Percentiles rank a stretch among this genome's conserved stretches.
phyloP scores from a whole-genome alignment of 2,113 vertebrate species.

The Albula glossodonta region DNA sequence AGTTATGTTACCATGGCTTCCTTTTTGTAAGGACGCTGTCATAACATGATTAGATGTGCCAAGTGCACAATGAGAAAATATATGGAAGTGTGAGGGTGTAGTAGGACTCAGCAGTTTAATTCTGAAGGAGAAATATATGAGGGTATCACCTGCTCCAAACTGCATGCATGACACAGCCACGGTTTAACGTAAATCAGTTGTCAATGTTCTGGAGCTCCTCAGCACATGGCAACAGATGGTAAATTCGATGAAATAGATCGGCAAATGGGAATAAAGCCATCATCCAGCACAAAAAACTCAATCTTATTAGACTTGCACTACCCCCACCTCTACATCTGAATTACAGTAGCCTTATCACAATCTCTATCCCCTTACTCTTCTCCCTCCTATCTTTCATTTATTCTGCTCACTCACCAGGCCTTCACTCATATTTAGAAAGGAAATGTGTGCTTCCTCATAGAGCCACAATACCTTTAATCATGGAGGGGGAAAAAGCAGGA shows the following conservation, averaged over 20 bases:
- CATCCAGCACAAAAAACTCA: slow-evolving; percentile 46
- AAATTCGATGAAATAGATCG: slow-evolving; percentile 34
- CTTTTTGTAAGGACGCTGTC: no score
- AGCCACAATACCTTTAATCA: no score
- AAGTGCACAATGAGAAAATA: no score
- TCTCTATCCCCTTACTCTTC: background rate
- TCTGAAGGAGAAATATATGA: no score
- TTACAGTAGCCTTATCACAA: no score
- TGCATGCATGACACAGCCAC: background rate
- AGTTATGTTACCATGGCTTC: no score
- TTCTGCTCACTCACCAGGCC: slow-evolving; percentile 16
- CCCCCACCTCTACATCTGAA: slow-evolving; percentile 15
- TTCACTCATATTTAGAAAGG: slow-evolving; percentile 9
- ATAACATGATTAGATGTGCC: no score
- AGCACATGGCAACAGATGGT: slow-evolving; percentile 44
- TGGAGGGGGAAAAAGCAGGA: background rate
- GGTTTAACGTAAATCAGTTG: slow-evolving; percentile 20
- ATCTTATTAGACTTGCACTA: slow-evolving; percentile 49
- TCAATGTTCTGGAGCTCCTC: slow-evolving; percentile 31
- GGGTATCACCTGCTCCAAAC: background rate
- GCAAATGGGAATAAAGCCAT: slow-evolving; percentile 48
- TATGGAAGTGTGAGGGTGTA: no score
- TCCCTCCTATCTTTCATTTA: background rate
- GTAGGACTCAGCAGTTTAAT: no score
- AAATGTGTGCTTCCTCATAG: background rate